Evolutionary conservation across 2,888 invertebrate genomes (phyloP), one percentile per base, ranked within the genome.

Genomic region (Meloe dianella): DNA sequence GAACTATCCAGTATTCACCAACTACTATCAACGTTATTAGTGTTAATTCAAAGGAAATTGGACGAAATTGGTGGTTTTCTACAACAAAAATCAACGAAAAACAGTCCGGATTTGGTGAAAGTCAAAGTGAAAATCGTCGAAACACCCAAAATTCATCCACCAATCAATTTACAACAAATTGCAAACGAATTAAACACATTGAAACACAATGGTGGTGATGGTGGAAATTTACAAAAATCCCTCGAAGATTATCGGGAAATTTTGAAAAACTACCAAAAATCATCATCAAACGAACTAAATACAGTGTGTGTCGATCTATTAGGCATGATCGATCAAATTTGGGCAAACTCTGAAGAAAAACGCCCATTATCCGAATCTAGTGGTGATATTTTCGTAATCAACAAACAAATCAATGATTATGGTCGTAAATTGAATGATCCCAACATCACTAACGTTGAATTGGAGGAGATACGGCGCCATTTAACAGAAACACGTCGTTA

Each of bases 331-430:
- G 67, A 67, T 29, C 54, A 64, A 17, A 54, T 64, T 32, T 35
- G 41, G 14, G 27, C 56, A 14, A 41, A 54, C 4, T n/a, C 61
- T 9, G 58, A 64, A 2, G 58, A 32, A 14, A 64, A 67, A n/a
- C 7, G 35, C 0, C 41, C 35, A n/a, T 47, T 29, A 57, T 24
- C 57, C 20, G 30, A 65, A n/a, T 57, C 68, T 4, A 65, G 54
- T 32, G 65, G 65, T 27, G 62, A 64, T 32, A 65, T 68, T 22
- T 63, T 68, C 47, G 47, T 47, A 7, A 61, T 68, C 9, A 57
- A 61, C n/a, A 68, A 51, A 5, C 38, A 60, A 57, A 54, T 65
- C 4, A 56, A 63, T n/a, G 68, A 68, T 20, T 57, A 65, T 51
- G 65, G 63, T 20, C 24, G 5, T 4, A 67, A 47, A 64, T 67